Conservation (phyloP, 2,888 invertebrate genomes). For the Mimas tiliae region DNA sequence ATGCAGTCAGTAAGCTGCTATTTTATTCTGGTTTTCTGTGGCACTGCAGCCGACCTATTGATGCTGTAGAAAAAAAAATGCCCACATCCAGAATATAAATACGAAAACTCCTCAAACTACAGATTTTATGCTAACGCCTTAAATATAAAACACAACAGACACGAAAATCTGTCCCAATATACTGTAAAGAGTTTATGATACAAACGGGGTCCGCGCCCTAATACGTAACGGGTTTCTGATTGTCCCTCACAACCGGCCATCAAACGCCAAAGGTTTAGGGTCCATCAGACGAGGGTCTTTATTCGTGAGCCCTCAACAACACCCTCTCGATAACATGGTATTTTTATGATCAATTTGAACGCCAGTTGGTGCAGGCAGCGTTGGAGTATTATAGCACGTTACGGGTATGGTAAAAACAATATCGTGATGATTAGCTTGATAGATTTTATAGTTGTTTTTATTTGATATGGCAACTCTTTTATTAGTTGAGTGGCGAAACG, state of each 20-base stretch:
- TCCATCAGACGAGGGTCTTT: slow-evolving; percentile 11
- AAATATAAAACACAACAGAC: slow-evolving; percentile 8
- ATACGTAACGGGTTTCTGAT: slow-evolving; percentile 22
- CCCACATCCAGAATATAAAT: background rate
- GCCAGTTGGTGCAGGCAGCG: background rate
- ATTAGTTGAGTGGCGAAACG: too few species aligned
- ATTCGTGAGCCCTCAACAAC: slow-evolving; percentile 18
- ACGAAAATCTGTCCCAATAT: slow-evolving; percentile 20
- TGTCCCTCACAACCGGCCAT: slow-evolving; percentile 1
- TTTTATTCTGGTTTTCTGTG: too few species aligned
- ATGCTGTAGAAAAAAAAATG: too few species aligned
- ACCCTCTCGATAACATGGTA: slow-evolving; percentile 3
- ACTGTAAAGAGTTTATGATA: slow-evolving; percentile 21
- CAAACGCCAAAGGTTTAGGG: slow-evolving; percentile 16
- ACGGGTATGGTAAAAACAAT: too few species aligned
- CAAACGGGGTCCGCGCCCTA: slow-evolving; percentile 2
- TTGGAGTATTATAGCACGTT: background rate
- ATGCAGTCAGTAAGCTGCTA: too few species aligned
- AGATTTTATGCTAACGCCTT: background rate
- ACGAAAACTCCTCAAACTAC: background rate
- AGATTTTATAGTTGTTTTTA: too few species aligned
- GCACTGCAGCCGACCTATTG: too few species aligned
- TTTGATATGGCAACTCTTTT: too few species aligned
- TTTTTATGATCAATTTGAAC: slow-evolving; percentile 19
- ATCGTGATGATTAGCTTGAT: too few species aligned